Evolutionary conservation across 2,113 vertebrate genomes (phyloP).

Genomic region (Silurus asotus): DNA sequence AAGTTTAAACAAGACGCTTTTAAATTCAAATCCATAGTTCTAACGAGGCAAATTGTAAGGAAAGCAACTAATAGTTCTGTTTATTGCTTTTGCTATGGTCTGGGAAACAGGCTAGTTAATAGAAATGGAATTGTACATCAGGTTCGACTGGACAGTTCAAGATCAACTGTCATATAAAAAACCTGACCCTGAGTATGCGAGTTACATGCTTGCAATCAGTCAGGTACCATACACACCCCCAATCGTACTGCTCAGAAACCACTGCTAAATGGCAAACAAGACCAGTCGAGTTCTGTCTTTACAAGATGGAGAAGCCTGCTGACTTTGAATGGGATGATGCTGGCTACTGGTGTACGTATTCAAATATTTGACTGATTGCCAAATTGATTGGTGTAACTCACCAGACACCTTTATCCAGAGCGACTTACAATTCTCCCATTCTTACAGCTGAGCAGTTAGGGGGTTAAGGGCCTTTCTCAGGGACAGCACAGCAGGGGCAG

Average conservation of each 20-base stretch:
- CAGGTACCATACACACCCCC: neutral
- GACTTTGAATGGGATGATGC: neutral
- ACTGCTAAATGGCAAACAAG: neutral
- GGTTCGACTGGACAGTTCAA: neutral
- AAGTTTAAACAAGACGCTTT: neutral
- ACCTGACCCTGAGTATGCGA: neutral
- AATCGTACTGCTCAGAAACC: neutral
- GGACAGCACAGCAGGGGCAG: too few species aligned
- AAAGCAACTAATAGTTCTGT: neutral
- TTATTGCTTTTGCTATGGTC: neutral
- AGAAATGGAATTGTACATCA: neutral
- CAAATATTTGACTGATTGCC: too few species aligned
- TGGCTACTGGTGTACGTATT: neutral
- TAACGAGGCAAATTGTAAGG: neutral
- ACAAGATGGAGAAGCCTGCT: neutral
- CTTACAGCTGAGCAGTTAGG: too few species aligned
- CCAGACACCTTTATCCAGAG: too few species aligned
- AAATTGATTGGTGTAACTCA: too few species aligned
- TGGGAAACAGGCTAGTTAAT: neutral
- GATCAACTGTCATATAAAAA: neutral
- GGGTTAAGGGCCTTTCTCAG: too few species aligned
- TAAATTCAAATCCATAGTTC: neutral
- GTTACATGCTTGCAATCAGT: neutral
- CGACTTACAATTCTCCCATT: too few species aligned
- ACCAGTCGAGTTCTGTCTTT: neutral